Evolutionary conservation across 2,888 invertebrate genomes (phyloP).

Genomic region (Lordiphosa fenestrarum): DNA sequence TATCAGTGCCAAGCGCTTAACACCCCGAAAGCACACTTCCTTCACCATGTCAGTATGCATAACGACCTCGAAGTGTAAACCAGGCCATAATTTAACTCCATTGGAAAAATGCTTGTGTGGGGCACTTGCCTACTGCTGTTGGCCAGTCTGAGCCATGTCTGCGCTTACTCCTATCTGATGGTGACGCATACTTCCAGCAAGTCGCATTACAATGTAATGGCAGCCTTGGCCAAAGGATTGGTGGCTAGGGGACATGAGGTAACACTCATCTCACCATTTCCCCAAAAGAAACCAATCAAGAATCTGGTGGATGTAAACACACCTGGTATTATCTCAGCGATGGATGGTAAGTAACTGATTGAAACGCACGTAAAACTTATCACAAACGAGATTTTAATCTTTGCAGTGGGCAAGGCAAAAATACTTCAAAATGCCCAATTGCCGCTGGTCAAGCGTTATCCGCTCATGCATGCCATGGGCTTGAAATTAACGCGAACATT

Average conservation of each 20-base stretch:
- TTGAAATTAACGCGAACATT: slow-evolving; percentile 35
- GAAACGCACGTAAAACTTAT: slow-evolving; percentile 6
- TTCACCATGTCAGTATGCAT: not conserved
- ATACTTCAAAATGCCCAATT: slow-evolving; percentile 22
- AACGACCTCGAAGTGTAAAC: not conserved
- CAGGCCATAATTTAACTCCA: not conserved
- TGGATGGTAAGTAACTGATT: slow-evolving; percentile 42
- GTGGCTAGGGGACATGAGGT: slow-evolving; percentile 78
- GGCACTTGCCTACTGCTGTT: slow-evolving; percentile 7
- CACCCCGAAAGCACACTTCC: not conserved
- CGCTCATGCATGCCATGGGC: slow-evolving; percentile 32
- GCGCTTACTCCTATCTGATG: slow-evolving; percentile 57
- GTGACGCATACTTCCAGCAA: slow-evolving; percentile 51
- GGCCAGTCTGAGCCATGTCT: slow-evolving; percentile 23
- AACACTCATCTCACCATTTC: slow-evolving; percentile 73
- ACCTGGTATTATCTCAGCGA: slow-evolving; percentile 30
- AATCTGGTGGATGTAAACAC: slow-evolving; percentile 62
- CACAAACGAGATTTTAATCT: not conserved
- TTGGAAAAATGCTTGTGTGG: slow-evolving; percentile 3
- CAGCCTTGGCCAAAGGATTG: slow-evolving; percentile 73
- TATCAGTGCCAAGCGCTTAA: too few species aligned
- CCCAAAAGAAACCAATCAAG: slow-evolving; percentile 58
- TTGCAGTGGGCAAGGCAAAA: slow-evolving; percentile 26
- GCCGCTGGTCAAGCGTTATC: slow-evolving; percentile 17
- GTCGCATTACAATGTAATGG: slow-evolving; percentile 71